Conservation (phyloP, 2,113 vertebrate genomes). For the Elephantulus edwardii region DNA sequence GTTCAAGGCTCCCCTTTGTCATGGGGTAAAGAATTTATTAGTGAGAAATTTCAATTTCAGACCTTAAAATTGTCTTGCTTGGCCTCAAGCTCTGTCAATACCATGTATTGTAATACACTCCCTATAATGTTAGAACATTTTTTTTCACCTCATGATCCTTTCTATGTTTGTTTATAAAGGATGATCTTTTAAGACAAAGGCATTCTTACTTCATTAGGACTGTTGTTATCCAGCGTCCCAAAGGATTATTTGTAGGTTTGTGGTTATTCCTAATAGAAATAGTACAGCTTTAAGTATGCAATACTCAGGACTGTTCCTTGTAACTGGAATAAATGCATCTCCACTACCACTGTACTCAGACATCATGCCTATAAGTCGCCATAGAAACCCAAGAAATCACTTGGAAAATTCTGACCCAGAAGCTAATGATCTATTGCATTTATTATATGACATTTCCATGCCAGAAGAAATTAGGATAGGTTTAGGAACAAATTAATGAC, state of each 20-base stretch:
- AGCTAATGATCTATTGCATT: background rate
- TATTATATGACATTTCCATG: background rate
- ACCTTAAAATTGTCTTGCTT: slow-evolving; percentile 62
- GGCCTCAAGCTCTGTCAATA: slow-evolving; percentile 36
- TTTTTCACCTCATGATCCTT: background rate
- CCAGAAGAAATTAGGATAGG: background rate
- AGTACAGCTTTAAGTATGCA: background rate
- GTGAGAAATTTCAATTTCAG: slow-evolving; percentile 72
- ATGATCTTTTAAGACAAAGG: slow-evolving; percentile 45
- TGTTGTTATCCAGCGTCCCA: background rate
- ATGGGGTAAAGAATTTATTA: slow-evolving; percentile 69
- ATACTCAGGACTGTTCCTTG: background rate
- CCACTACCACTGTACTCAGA: background rate
- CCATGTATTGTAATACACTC: background rate
- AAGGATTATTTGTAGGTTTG: background rate
- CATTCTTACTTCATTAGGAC: background rate
- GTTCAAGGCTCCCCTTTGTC: slow-evolving; percentile 49
- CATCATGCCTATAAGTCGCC: background rate
- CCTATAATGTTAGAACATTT: background rate
- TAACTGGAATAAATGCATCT: too few relatives aligned
- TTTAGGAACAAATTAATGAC: background rate
- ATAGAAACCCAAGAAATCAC: background rate
- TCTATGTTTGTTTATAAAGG: slow-evolving; percentile 33
- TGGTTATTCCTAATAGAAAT: background rate
- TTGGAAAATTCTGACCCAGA: background rate